Conservation (phyloP, 2,888 invertebrate species). For the Luffia ferchaultella region DNA sequence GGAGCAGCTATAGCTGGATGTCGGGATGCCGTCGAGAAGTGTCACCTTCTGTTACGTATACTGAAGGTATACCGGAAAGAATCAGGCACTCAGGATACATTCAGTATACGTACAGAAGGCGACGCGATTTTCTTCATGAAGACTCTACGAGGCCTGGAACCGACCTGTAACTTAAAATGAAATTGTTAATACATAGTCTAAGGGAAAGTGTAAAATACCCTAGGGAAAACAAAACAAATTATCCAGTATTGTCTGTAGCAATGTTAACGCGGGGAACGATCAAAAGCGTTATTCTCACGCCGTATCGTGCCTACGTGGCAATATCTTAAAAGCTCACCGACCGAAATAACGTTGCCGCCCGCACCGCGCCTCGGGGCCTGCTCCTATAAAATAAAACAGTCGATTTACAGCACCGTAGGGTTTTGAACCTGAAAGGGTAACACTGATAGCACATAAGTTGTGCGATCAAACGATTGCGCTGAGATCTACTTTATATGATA, state of each 20-base stretch:
- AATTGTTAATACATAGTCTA: constrained; percentile 9
- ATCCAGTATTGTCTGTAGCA: constrained; percentile 12
- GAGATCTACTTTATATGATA: background rate
- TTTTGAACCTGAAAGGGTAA: constrained; percentile 48
- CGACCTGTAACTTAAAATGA: constrained; percentile 6
- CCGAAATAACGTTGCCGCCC: constrained; percentile 19
- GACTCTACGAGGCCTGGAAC: constrained; percentile 19
- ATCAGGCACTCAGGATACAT: constrained; percentile 98
- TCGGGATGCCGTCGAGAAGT: constrained; percentile 66
- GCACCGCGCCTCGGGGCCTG: constrained; percentile 36
- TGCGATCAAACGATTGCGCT: constrained; percentile 24
- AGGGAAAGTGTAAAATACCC: constrained; percentile 8
- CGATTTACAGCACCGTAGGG: constrained; percentile 57
- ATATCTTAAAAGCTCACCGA: constrained; percentile 53
- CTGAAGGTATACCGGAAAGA: constrained; percentile 99
- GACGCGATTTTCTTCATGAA: constrained; percentile 64
- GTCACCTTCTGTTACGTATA: constrained; percentile 99
- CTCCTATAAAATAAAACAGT: constrained; percentile 63
- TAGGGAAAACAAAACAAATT: constrained; percentile 3
- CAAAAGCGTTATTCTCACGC: constrained; percentile 33
- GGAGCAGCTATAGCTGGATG: background rate
- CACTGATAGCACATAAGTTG: constrained; percentile 49
- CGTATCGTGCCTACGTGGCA: constrained; percentile 31
- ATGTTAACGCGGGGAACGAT: constrained; percentile 18
- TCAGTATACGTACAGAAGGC: constrained; percentile 99